A percentile compares a stretch with the other conserved stretches of the same genome.
phyloP scores from a whole-genome alignment of 2,888 invertebrate species.

The Ametastegia equiseti region DNA sequence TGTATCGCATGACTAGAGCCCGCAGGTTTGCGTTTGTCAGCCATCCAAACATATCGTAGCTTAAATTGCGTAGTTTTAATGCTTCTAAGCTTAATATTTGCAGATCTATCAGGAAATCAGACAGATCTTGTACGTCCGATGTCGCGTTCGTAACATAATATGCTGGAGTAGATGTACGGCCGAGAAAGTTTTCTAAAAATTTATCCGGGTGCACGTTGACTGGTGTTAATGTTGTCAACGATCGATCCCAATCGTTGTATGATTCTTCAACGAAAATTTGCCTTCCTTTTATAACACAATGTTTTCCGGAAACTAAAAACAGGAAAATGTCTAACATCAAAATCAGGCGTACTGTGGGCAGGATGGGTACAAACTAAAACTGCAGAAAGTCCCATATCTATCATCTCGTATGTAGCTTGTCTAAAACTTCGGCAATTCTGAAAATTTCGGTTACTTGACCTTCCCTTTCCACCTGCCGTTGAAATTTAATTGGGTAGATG shows the following conservation, averaged over 20 bases:
- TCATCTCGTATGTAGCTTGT: no score
- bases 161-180: no score
- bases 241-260: background rate
- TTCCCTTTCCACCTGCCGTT: no score
- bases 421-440: no score
- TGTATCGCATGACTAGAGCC: conserved; percentile 26
- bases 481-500: no score
- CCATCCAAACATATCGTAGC: conserved; percentile 16
- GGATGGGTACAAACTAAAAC: background rate
- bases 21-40: background rate
- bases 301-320: conserved; percentile 2
- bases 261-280: background rate
- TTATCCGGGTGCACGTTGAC: background rate
- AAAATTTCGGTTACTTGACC: no score
- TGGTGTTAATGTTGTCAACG: background rate
- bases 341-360: background rate
- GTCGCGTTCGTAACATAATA: background rate
- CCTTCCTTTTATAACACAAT: conserved; percentile 6
- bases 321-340: background rate
- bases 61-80: background rate
- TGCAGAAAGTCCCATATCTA: background rate
- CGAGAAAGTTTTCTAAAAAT: background rate
- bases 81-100: conserved; percentile 1
- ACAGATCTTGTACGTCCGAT: background rate
- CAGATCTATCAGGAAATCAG: background rate